Percentiles rank a stretch among this genome's conserved stretches.
phyloP scores from a whole-genome alignment of 1,140 invertebrate genomes.

The Nasonia vitripennis region DNA sequence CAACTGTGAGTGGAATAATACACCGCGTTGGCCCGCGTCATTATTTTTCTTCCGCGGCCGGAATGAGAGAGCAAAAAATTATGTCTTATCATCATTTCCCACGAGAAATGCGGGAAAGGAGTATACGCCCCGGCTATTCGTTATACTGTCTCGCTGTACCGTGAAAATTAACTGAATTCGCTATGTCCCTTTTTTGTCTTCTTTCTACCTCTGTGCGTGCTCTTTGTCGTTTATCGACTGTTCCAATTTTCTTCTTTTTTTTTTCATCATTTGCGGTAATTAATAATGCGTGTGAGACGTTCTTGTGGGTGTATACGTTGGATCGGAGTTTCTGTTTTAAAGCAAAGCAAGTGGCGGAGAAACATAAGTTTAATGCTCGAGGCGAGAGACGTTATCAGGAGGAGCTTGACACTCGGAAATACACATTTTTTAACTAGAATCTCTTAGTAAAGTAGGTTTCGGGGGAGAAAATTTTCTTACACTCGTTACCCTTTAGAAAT shows the following conservation, averaged over 20 bases:
- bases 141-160: background rate
- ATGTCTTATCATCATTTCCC: constrained; percentile 30
- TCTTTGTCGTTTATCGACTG: background rate
- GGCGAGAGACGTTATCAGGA: background rate
- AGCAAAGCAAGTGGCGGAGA: too few species aligned
- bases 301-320: background rate
- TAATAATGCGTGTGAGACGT: background rate
- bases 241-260: background rate
- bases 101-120: constrained; percentile 7
- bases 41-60: background rate
- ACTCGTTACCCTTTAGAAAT: background rate
- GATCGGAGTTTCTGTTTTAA: too few species aligned
- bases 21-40: background rate
- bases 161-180: constrained; percentile 14
- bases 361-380: too few species aligned
- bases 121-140: background rate
- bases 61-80: constrained; percentile 1
- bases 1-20: too few species aligned
- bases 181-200: background rate
- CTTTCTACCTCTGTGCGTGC: background rate
- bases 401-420: background rate
- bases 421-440: background rate
- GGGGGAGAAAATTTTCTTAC: background rate
- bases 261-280: background rate
- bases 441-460: background rate